Conservation (phyloP, 1,140 invertebrate genomes). For the Coboldia fuscipes region DNA sequence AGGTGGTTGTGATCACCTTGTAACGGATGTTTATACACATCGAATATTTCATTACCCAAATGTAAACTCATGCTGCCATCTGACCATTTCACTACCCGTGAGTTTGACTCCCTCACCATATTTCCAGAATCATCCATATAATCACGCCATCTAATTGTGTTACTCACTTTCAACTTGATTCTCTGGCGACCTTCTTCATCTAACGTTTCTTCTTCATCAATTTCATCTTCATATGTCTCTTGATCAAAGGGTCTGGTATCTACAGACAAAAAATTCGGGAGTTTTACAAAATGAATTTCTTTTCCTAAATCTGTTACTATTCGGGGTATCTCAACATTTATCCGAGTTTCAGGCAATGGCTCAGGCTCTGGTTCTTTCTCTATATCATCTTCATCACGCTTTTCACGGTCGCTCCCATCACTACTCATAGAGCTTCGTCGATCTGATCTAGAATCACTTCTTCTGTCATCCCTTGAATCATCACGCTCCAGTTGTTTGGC, state of each 20-base stretch:
- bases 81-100: slow-evolving; percentile 88
- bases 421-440: slow-evolving; percentile 16
- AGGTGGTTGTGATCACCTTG: slow-evolving; percentile 86
- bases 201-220: slow-evolving; percentile 94
- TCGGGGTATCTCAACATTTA: slow-evolving; percentile 91
- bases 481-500: slow-evolving; percentile 13
- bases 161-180: slow-evolving; percentile 86
- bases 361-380: slow-evolving; percentile 54
- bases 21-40: slow-evolving; percentile 81
- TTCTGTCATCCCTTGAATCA: slow-evolving; percentile 14
- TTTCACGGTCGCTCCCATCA: slow-evolving; percentile 14
- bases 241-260: slow-evolving; percentile 87
- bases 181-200: slow-evolving; percentile 94
- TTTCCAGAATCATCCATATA: slow-evolving; percentile 65
- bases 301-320: slow-evolving; percentile 80
- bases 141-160: slow-evolving; percentile 92
- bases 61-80: slow-evolving; percentile 96
- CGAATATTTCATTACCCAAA: slow-evolving; percentile 92
- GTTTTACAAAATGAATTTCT: slow-evolving; percentile 85
- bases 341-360: slow-evolving; percentile 72
- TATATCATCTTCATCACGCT: slow-evolving; percentile 28
- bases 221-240: slow-evolving; percentile 94
- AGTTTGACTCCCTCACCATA: slow-evolving; percentile 79
- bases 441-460: slow-evolving; percentile 1
- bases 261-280: slow-evolving; percentile 82